Conservation (phyloP, 1,140 invertebrate species). For the Plodia interpunctella region DNA sequence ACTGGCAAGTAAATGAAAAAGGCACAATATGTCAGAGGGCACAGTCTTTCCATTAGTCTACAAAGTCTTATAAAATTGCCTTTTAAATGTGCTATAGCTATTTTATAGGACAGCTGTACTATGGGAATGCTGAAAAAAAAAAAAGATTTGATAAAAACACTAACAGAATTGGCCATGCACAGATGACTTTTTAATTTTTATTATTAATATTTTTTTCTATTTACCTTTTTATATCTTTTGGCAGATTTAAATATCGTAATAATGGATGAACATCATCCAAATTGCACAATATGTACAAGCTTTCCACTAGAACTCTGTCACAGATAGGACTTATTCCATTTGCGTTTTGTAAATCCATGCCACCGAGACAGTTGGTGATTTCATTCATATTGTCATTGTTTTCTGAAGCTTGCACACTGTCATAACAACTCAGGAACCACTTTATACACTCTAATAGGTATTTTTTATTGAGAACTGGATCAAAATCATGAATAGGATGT, state of each 20-base stretch:
- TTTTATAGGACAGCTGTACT: conserved; percentile 47
- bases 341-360: conserved; percentile 29
- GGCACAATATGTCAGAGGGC: conserved; percentile 67
- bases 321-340: conserved; percentile 21
- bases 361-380: conserved; percentile 18
- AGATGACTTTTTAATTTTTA: too few relatives aligned
- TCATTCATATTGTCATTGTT: conserved; percentile 21
- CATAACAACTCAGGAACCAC: conserved; percentile 76
- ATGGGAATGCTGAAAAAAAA: conserved; percentile 39
- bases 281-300: conserved; percentile 79
- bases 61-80: conserved; percentile 76
- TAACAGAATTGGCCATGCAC: too few relatives aligned
- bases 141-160: too few relatives aligned
- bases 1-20: conserved; percentile 37
- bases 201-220: neutral
- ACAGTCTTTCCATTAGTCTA: conserved; percentile 61
- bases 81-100: conserved; percentile 73
- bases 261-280: conserved; percentile 76
- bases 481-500: conserved; percentile 70
- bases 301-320: conserved; percentile 69
- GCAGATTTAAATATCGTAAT: conserved; percentile 64
- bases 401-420: conserved; percentile 43
- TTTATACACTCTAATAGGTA: conserved; percentile 81
- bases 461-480: conserved; percentile 79
- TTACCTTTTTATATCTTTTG: conserved; percentile 48